Conservation (phyloP, 2,797 vertebrate species). For the Lepus townsendii region DNA sequence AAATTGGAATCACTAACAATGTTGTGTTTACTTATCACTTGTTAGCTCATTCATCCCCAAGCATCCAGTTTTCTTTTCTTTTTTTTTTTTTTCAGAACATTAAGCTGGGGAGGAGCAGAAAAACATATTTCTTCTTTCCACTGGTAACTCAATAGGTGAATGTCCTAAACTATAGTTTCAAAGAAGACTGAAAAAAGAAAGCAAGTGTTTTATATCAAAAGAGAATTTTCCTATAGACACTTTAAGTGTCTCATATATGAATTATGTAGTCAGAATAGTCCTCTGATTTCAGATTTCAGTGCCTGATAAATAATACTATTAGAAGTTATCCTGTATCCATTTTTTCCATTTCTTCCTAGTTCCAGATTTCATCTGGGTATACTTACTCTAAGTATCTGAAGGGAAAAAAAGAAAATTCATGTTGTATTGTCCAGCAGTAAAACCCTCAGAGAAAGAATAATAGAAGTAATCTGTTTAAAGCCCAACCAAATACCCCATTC, state of each 20-base stretch:
- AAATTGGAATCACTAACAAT: not conserved
- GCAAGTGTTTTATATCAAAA: not conserved
- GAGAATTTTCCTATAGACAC: not conserved
- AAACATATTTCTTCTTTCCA: constrained; percentile 93
- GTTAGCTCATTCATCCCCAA: constrained; percentile 92
- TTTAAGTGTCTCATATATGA: not conserved
- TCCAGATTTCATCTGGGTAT: not conserved
- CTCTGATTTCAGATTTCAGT: constrained; percentile 48
- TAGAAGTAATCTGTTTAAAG: not conserved
- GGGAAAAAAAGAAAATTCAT: no score
- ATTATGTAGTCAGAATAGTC: not conserved
- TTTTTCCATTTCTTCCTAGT: not conserved
- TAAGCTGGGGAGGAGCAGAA: constrained; percentile 93
- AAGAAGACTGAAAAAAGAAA: constrained; percentile 59
- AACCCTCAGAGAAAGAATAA: not conserved
- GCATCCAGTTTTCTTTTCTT: constrained; percentile 91
- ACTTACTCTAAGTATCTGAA: not conserved
- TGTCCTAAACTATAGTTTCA: constrained; percentile 93
- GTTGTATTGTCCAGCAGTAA: not conserved
- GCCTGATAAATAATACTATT: not conserved
- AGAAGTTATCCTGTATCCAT: not conserved
- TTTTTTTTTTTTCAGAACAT: constrained; percentile 90
- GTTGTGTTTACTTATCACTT: constrained; percentile 84
- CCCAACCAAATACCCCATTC: not conserved
- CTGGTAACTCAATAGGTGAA: constrained; percentile 93